phyloP scores from a whole-genome alignment of 2,797 vertebrate genomes.

The Allochrocebus solatus region DNA sequence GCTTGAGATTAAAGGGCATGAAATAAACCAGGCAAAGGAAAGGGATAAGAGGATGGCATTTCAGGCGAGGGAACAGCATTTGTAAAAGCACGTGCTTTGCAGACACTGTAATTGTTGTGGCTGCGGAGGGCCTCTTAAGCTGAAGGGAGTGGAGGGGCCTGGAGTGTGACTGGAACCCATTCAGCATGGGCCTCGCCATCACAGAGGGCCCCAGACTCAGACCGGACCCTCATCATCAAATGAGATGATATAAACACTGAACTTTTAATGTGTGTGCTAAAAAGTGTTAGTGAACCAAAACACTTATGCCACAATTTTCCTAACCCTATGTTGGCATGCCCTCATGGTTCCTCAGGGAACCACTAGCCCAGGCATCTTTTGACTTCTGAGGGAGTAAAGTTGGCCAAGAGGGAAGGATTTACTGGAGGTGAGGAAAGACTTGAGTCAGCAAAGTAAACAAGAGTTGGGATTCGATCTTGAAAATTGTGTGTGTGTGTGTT shows the following conservation, averaged over 20 bases:
- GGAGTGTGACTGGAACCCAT: background rate
- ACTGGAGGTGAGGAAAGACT: background rate
- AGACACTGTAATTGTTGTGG: background rate
- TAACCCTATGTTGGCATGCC: background rate
- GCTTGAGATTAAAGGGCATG: background rate
- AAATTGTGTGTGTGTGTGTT: background rate
- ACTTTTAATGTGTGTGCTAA: background rate
- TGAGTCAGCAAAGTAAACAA: background rate
- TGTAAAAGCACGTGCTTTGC: background rate
- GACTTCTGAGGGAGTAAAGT: background rate
- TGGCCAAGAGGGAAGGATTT: background rate
- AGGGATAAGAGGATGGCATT: background rate
- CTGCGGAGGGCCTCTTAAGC: background rate
- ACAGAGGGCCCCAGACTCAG: background rate
- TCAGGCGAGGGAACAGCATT: background rate
- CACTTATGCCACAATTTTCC: background rate
- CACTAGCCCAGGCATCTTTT: background rate
- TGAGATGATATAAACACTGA: background rate
- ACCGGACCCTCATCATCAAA: background rate
- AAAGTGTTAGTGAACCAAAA: background rate
- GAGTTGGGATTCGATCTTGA: background rate
- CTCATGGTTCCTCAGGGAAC: background rate
- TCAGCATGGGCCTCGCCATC: background rate
- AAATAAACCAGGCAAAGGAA: background rate
- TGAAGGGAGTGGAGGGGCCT: too few relatives aligned